Percentiles rank a stretch among this genome's conserved stretches.
Conservation (phyloP, 2,888 invertebrate genomes). For the Rhagonycha fulva region DNA sequence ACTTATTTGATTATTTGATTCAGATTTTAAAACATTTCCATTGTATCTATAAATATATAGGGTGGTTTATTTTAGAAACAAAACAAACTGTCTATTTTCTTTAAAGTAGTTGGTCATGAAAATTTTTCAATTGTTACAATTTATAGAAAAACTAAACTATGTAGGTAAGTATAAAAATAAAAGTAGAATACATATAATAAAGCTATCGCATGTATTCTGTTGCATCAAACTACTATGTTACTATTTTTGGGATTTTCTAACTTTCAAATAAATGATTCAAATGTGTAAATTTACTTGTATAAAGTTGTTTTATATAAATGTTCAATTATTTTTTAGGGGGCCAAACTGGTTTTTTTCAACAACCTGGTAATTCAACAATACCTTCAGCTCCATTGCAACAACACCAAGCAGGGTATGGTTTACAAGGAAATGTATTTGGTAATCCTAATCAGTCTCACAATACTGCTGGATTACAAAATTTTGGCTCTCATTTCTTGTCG, state of each 20-base stretch:
- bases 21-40: no score
- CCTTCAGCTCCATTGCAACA: constrained; percentile 54
- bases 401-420: constrained; percentile 55
- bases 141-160: neutral
- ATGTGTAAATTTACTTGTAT: neutral
- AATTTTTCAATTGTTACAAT: neutral
- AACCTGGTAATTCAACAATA: constrained; percentile 54
- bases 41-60: no score
- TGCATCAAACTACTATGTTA: neutral
- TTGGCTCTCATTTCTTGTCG: constrained; percentile 62
- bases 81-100: neutral
- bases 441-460: constrained; percentile 55
- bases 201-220: neutral
- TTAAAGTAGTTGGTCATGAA: neutral
- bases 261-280: neutral
- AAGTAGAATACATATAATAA: neutral
- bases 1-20: no score
- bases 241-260: neutral
- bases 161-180: neutral
- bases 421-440: constrained; percentile 58
- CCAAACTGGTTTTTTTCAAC: constrained; percentile 58
- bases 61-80: no score
- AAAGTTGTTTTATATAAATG: neutral
- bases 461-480: constrained; percentile 59
- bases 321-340: constrained; percentile 47